phyloP scores from a whole-genome alignment of 1,140 invertebrate genomes.

The Charaxes varanes region DNA sequence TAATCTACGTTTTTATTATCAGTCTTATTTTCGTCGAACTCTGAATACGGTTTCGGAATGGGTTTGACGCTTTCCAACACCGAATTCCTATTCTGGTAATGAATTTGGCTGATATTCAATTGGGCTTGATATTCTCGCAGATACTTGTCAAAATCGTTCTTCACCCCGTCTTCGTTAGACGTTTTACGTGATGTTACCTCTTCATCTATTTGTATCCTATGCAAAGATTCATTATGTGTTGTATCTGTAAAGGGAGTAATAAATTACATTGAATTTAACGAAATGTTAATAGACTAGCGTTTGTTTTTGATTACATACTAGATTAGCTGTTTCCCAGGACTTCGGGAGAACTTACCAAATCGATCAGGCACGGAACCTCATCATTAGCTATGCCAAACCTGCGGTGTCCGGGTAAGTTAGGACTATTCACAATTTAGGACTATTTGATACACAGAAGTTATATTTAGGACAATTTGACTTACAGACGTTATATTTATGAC shows the following conservation, averaged over 20 bases:
- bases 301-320: too few species aligned
- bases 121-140: constrained; percentile 38
- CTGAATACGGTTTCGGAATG: constrained; percentile 24
- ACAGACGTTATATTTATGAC: too few species aligned
- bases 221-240: constrained; percentile 13
- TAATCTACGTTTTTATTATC: constrained; percentile 30
- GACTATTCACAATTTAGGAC: too few species aligned
- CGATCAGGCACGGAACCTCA: too few species aligned
- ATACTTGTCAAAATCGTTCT: constrained; percentile 44
- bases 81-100: constrained; percentile 32
- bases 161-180: constrained; percentile 16
- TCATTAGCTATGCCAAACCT: too few species aligned
- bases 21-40: constrained; percentile 12
- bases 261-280: neutral
- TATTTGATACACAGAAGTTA: too few species aligned
- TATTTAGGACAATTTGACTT: too few species aligned
- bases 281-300: too few species aligned
- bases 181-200: neutral
- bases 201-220: constrained; percentile 14
- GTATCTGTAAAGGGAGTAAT: constrained; percentile 18
- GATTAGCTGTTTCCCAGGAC: too few species aligned
- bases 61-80: constrained; percentile 25
- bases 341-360: too few species aligned
- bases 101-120: constrained; percentile 21
- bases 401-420: too few species aligned